Evolutionary conservation across 2,797 vertebrate genomes (phyloP), one percentile per base, ranked within the genome.

Genomic region (Ceyx erithaca): DNA sequence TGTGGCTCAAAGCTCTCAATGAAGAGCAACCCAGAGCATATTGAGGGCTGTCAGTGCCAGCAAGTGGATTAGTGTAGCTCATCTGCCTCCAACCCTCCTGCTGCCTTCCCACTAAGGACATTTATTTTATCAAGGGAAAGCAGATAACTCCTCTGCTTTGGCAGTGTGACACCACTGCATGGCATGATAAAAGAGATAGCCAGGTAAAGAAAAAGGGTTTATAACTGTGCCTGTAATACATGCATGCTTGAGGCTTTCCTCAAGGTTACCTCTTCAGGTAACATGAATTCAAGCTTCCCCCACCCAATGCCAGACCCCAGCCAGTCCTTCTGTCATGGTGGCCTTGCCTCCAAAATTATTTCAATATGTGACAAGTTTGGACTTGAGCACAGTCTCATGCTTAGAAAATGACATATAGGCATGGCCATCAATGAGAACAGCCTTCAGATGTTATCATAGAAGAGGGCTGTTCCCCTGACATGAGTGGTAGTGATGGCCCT

Each of bases 1-100:
- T 2, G 0, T 0, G 10, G 61, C 49, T 58, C 17, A 18, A 31
- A 54, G 49, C 6, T 4, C 30, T 14, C 0, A 0, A 5, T 21
- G 31, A 52, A 43, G 37, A 31, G 14, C n/a, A 26, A 51, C 67
- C 37, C 40, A 40, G 54, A 62, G 70, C 64, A 28, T 23, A 1
- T 33, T 9, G 20, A 4, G n/a, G 70, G 70, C 45, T 72, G 63
- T 9, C 25, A 5, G 0, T 41, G 51, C 45, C 72, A 45, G 41
- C 4, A 25, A 55, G 40, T 3, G 15, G 37, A 22, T 55, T 10
- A 12, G 6, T 3, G 16, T 4, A 51, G 85, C 5, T 62, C 85
- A 49, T 33, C 67, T 51, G 67, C 37, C 69, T 45, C 35, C 40
- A 40, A 7, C 33, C 10, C 15, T 5, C 1, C 75, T 35, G 25